A percentile compares a stretch with the other conserved stretches of the same genome.
These are phyloP conservation scores for Schizaphis graminum DNA, from an alignment of 2,888 invertebrate species.

Conservation along the genomic window DNA sequence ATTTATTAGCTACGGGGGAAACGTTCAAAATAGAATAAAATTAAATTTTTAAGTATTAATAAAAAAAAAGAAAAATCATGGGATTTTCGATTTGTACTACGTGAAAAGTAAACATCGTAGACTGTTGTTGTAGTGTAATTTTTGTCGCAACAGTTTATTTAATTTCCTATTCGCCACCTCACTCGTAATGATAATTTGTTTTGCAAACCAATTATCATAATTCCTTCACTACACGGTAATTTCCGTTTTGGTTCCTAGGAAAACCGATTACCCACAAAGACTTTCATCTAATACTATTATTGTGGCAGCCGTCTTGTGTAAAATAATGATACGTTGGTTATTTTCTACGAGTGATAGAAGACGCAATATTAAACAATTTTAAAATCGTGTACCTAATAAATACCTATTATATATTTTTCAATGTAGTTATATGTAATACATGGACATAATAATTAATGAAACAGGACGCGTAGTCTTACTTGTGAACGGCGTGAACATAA, in stretches of 20 bases:
- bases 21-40: neutral
- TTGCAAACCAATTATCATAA: conserved; percentile 27
- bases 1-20: neutral
- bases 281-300: neutral
- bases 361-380: neutral
- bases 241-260: conserved; percentile 6
- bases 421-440: neutral
- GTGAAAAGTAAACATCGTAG: neutral
- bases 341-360: neutral
- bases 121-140: neutral
- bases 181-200: conserved; percentile 18
- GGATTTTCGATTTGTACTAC: neutral
- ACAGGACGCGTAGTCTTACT: neutral
- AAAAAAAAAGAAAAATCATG: neutral
- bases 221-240: neutral
- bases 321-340: neutral
- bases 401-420: neutral
- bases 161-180: conserved; percentile 21
- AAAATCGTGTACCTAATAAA: neutral
- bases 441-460: neutral
- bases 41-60: neutral
- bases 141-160: conserved; percentile 11
- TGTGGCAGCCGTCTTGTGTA: neutral
- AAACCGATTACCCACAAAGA: neutral
- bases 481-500: neutral